A percentile compares a stretch with the other conserved stretches of the same genome.
These are phyloP conservation scores for Aphidius gifuensis DNA, from an alignment of 1,140 invertebrate species.

Conservation along the genomic window DNA sequence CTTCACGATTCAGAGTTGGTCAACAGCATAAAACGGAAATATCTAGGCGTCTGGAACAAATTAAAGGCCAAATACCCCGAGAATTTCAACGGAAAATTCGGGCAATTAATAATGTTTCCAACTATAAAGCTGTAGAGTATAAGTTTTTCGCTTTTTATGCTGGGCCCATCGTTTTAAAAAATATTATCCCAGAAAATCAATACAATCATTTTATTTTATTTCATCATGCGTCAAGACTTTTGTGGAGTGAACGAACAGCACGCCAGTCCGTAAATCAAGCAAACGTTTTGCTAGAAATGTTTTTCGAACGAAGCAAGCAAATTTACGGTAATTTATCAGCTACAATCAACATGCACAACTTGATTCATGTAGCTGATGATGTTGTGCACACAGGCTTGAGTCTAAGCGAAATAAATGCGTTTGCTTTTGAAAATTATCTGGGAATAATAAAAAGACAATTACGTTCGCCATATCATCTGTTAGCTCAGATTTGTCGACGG, in stretches of 20 bases:
- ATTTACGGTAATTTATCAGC: no score
- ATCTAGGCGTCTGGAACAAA: conserved; percentile 7
- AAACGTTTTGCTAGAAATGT: conserved; percentile 7
- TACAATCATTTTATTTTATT: conserved; percentile 25
- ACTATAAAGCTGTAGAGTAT: conserved; percentile 19
- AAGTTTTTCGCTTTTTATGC: conserved; percentile 9
- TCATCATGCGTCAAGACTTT: conserved; percentile 17
- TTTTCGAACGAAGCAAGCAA: not conserved
- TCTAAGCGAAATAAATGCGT: no score
- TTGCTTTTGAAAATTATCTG: no score
- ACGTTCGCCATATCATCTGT: no score
- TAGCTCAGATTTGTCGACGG: no score
- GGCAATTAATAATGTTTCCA: conserved; percentile 7
- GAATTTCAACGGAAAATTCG: conserved; percentile 20
- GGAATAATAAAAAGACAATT: no score
- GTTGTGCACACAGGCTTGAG: no score
- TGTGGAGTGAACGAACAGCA: conserved; percentile 10
- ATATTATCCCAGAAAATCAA: conserved; percentile 6
- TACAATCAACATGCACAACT: no score
- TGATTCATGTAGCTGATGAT: no score
- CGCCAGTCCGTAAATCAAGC: not conserved
- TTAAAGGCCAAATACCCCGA: conserved; percentile 7
- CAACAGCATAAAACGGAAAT: conserved; percentile 9
- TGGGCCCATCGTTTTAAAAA: conserved; percentile 19
- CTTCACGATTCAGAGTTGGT: conserved; percentile 7